phyloP scores from a whole-genome alignment of 2,888 invertebrate genomes.

The Ectobius pallidus region DNA sequence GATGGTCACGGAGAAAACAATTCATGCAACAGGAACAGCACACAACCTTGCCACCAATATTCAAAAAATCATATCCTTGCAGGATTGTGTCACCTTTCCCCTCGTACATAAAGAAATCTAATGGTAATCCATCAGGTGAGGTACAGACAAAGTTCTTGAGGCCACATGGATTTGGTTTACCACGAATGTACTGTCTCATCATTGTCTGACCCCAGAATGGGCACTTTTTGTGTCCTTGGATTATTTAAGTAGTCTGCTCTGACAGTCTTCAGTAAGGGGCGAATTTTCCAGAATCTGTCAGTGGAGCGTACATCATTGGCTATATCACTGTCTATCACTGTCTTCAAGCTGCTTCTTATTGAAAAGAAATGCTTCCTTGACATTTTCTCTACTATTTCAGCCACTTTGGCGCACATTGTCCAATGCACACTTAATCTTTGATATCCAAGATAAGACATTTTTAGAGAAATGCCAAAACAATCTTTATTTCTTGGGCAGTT shows the following conservation, averaged over 20 bases:
- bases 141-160: not conserved
- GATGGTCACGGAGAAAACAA: no score
- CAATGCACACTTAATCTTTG: not conserved
- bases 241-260: no score
- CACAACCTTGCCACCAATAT: not conserved
- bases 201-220: conserved; percentile 1
- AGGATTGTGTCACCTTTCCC: conserved; percentile 1
- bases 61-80: not conserved
- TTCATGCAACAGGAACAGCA: not conserved
- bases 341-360: not conserved
- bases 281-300: not conserved
- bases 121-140: not conserved
- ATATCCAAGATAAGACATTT: not conserved
- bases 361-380: not conserved
- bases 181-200: not conserved
- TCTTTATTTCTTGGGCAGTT: not conserved
- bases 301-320: not conserved
- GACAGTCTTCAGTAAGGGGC: no score
- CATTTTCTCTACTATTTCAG: no score
- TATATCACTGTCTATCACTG: not conserved
- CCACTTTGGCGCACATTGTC: not conserved
- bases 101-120: not conserved
- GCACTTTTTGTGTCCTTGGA: not conserved
- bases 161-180: not conserved
- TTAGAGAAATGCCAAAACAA: not conserved